phyloP scores from a whole-genome alignment of 2,113 vertebrate species.

The Nannospalax galili region DNA sequence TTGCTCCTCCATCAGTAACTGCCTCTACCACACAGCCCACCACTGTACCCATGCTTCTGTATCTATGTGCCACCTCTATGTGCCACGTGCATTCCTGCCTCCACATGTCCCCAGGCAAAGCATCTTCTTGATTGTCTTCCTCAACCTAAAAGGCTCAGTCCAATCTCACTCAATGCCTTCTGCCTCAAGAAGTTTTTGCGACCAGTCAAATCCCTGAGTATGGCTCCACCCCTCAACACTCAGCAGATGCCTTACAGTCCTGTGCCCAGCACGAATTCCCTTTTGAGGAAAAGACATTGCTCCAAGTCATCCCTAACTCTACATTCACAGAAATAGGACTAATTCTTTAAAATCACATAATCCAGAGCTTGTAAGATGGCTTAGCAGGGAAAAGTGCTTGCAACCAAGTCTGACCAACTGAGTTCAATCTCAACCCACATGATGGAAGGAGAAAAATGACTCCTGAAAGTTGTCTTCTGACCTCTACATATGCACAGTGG shows the following conservation, averaged over 20 bases:
- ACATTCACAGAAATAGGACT: not conserved
- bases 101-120: not conserved
- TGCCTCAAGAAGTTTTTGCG: not conserved
- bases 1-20: accelerated
- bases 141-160: not conserved
- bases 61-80: accelerated
- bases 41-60: not conserved
- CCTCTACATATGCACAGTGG: no score
- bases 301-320: not conserved
- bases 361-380: no score
- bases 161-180: not conserved
- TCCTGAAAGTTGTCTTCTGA: no score
- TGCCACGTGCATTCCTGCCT: no score
- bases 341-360: not conserved
- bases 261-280: not conserved
- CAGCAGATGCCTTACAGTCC: not conserved
- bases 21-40: no score
- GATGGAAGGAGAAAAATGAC: no score
- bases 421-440: no score
- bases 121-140: not conserved
- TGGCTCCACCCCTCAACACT: not conserved
- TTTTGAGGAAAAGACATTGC: not conserved
- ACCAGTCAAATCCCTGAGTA: no score
- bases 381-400: no score
- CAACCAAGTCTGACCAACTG: no score